Evolutionary conservation across 2,888 invertebrate genomes (phyloP), one percentile per base, ranked within the genome.

Genomic region (Imbricaverruca yamaguchii): DNA sequence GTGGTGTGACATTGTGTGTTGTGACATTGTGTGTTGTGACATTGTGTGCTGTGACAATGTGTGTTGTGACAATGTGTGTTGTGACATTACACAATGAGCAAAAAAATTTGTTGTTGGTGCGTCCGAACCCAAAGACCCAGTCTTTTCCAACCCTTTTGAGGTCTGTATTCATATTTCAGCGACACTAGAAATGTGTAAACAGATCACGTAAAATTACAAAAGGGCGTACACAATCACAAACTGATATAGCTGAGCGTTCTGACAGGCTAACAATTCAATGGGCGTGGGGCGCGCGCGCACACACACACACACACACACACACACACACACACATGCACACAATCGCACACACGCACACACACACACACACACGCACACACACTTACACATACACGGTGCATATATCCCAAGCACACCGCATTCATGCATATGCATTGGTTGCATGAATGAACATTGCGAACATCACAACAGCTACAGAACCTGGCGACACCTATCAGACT

Each of bases 141-240:
- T 39, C 39, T 13, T n/a, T 67, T 69, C 59, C 15, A 69, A 21
- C 74, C 74, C 39, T 39, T 74, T 55, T 74, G 53, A 74, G 74
- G 74, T 80, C 55, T 74, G 74, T 74, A 74, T 74, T 74, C 55
- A 59, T 59, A 11, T 13, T 59, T 59, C 59, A 74, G 74, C 74
- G 74, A 74, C 55, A 74, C 74, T 55, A 74, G 74, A 74, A 74
- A 74, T 74, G 53, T 74, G 74, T 55, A 74, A 74, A 74, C 74
- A 18, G 53, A 18, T 63, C 80, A 80, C 63, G 55, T 55, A 80
- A 65, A 80, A 80, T 80, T 80, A 80, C 65, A 67, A 80, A 80
- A 80, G 55, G 53, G 18, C n/a, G 23, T 63, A 65, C 63, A 21
- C 1, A 63, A 77, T 25, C 78, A 77, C 53, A 21, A 77, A 77